These are phyloP conservation scores for Leptopilina clavipes DNA, from an alignment of 1,140 invertebrate genomes.

Conservation along the genomic window DNA sequence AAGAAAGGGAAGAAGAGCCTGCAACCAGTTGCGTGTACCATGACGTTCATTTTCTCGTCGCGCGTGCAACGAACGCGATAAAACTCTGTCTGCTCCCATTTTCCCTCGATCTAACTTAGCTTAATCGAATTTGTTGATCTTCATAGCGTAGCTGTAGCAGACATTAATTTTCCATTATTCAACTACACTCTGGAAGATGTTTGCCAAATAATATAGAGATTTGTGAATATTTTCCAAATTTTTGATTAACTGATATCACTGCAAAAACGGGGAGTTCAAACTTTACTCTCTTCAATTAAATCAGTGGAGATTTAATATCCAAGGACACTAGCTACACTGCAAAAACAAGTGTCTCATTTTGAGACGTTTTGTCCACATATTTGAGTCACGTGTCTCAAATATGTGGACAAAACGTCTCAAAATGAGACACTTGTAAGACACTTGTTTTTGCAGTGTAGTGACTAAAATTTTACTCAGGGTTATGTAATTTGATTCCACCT, in stretches of 20 bases:
- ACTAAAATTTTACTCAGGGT: too few species aligned
- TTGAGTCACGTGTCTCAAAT: too few species aligned
- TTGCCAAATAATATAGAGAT: neutral
- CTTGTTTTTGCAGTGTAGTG: too few species aligned
- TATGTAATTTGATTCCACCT: too few species aligned
- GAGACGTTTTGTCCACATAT: too few species aligned
- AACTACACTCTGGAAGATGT: neutral
- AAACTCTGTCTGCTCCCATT: constrained; percentile 49
- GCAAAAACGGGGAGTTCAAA: neutral
- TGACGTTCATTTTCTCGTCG: constrained; percentile 45
- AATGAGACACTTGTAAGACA: too few species aligned
- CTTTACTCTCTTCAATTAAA: neutral
- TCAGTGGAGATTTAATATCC: too few species aligned
- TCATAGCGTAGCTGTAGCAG: neutral
- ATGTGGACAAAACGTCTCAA: too few species aligned
- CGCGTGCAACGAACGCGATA: constrained; percentile 48
- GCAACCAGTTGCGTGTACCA: constrained; percentile 57
- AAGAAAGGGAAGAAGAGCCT: constrained; percentile 37
- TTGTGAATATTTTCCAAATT: too few species aligned
- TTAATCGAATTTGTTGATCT: constrained; percentile 54
- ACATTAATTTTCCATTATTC: neutral
- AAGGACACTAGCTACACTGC: too few species aligned
- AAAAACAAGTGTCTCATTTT: too few species aligned
- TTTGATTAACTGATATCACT: too few species aligned
- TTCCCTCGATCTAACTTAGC: constrained; percentile 45